A percentile compares a stretch with the other conserved stretches of the same genome.
phyloP scores from a whole-genome alignment of 2,797 vertebrate species.

The Sebastes alutus region DNA sequence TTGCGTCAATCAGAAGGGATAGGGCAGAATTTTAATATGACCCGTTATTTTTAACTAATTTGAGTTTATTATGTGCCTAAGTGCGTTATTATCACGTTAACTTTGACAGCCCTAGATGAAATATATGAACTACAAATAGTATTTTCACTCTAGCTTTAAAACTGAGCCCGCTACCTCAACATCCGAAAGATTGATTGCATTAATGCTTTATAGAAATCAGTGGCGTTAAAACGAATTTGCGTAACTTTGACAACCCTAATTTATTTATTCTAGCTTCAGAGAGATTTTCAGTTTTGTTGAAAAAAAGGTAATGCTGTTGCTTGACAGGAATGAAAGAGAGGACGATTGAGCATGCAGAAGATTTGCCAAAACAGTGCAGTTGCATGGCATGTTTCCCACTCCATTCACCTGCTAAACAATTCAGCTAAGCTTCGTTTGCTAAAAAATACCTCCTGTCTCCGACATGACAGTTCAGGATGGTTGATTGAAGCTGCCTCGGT shows the following conservation, averaged over 20 bases:
- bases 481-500: conserved; percentile 29
- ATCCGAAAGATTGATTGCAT: no score
- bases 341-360: not conserved
- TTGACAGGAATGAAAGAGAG: not conserved
- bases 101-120: no score
- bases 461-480: conserved; percentile 22
- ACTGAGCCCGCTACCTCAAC: no score
- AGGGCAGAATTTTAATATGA: not conserved
- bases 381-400: not conserved
- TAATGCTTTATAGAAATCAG: no score
- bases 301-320: not conserved
- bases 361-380: not conserved
- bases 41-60: not conserved
- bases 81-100: no score
- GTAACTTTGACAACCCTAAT: no score
- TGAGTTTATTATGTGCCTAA: not conserved
- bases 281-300: not conserved
- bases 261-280: not conserved
- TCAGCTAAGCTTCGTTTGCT: conserved; percentile 5
- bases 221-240: no score
- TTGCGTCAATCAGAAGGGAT: conserved; percentile 15
- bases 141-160: no score
- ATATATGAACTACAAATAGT: no score
- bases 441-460: conserved; percentile 22
- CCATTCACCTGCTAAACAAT: conserved; percentile 9